These are phyloP conservation scores for Sebastes trivittatus DNA, from an alignment of 2,797 vertebrate species.

Conservation along the genomic window DNA sequence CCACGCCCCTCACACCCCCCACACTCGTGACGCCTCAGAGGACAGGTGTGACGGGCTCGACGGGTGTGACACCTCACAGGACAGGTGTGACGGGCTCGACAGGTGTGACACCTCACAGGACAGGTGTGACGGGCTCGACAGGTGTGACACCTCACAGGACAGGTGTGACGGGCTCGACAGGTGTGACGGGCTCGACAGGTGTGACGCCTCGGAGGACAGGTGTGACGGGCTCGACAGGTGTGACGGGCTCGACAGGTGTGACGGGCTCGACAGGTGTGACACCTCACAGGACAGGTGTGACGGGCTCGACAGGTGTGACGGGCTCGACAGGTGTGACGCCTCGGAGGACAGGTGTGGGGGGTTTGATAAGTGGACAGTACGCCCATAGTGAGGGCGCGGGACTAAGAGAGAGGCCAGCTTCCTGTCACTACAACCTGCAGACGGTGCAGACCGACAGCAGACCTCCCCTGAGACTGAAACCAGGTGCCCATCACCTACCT, in stretches of 20 bases:
- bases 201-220: background rate
- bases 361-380: slow-evolving; percentile 21
- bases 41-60: background rate
- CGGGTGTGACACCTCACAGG: background rate
- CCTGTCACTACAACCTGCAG: slow-evolving; percentile 71
- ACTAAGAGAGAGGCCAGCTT: slow-evolving; percentile 79
- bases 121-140: background rate
- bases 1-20: background rate
- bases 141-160: slow-evolving; percentile 10
- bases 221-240: background rate
- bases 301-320: background rate
- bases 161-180: background rate
- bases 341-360: background rate
- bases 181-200: background rate
- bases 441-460: slow-evolving; percentile 29
- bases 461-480: slow-evolving; percentile 40
- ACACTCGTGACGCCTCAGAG: slow-evolving; percentile 10
- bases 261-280: slow-evolving; percentile 16
- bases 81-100: background rate
- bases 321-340: background rate
- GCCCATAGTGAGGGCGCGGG: slow-evolving; percentile 25
- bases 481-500: slow-evolving; percentile 42
- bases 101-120: background rate
- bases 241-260: background rate
- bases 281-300: background rate